Evolutionary conservation across 2,797 vertebrate genomes (phyloP), one percentile per base, ranked within the genome.

Genomic region (Pantherophis vulpinus): DNA sequence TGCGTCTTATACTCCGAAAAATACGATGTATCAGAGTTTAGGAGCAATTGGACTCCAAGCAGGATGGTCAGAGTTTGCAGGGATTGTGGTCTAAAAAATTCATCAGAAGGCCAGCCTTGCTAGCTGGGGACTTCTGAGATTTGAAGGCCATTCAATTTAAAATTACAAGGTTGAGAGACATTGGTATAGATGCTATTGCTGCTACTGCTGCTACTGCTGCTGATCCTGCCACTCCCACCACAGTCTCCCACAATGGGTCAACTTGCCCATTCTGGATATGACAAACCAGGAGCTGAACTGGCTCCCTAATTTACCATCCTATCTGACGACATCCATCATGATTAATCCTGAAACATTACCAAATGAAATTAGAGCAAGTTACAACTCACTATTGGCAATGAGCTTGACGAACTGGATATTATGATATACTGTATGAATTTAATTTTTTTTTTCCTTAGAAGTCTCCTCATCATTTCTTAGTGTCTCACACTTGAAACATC

Each of bases 401-500:
- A 94, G 88, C 94, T 94, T 96, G 88, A 95, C 95, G 94, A 96
- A 95, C 91, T 95, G 95, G 92, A 95, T 95, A 93, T 93, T 93
- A 32, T 95, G 94, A 94, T 95, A 87, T 94, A 74, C 6, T 37
- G 32, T 74, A 96, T 97, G 95, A 92, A 96, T 94, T 66, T 88
- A 86, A 93, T 66, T 13, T 18, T 9, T 60, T 54, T 13, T 16
- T 14, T 2, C 92, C 87, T 94, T 94, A 93, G 94, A 96, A 96
- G 92, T 90, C 93, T 32, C 95, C 66, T 74, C 95, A 32, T 96
- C 95, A 95, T 60, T 97, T 96, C 95, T 96, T 95, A 95, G 92
- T 94, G 93, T 47, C 92, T 93, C 93, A 94, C 89, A 94, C 93
- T 97, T 96, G 93, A 97, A 96, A 96, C 88, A 95, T 94, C 94